Conservation (phyloP, 2,888 invertebrate species). For the Catocala nupta region DNA sequence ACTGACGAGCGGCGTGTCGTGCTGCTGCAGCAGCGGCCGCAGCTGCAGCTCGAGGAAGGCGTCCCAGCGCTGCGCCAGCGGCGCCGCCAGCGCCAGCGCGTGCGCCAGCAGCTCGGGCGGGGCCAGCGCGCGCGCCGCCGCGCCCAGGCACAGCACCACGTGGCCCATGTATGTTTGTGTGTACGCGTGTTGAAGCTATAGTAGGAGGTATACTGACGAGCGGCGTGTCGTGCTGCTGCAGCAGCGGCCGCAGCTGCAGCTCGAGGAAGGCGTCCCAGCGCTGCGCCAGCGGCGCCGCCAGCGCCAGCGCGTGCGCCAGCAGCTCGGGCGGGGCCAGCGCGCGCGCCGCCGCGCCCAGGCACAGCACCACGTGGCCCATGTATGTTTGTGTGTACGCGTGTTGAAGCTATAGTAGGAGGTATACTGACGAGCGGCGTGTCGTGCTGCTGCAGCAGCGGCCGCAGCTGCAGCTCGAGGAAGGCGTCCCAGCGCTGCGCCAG, state of each 20-base stretch:
- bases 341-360: constrained; percentile 15
- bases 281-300: constrained; percentile 11
- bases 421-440: constrained; percentile 61
- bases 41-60: constrained; percentile 43
- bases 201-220: constrained; percentile 35
- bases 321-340: constrained; percentile 8
- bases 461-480: constrained; percentile 46
- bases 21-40: constrained; percentile 56
- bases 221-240: constrained; percentile 64
- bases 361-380: too few species aligned
- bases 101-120: constrained; percentile 8
- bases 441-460: constrained; percentile 57
- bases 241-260: constrained; percentile 54
- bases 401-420: too few species aligned
- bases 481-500: too few species aligned
- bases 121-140: constrained; percentile 14
- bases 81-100: constrained; percentile 13
- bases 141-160: too few species aligned
- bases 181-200: too few species aligned
- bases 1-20: constrained; percentile 63
- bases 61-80: too few species aligned
- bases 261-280: constrained; percentile 17
- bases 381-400: too few species aligned
- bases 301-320: too few species aligned
- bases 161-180: too few species aligned